A percentile compares a stretch with the other conserved stretches of the same genome.
phyloP scores from a whole-genome alignment of 2,888 invertebrate genomes.

The Arctia plantaginis region DNA sequence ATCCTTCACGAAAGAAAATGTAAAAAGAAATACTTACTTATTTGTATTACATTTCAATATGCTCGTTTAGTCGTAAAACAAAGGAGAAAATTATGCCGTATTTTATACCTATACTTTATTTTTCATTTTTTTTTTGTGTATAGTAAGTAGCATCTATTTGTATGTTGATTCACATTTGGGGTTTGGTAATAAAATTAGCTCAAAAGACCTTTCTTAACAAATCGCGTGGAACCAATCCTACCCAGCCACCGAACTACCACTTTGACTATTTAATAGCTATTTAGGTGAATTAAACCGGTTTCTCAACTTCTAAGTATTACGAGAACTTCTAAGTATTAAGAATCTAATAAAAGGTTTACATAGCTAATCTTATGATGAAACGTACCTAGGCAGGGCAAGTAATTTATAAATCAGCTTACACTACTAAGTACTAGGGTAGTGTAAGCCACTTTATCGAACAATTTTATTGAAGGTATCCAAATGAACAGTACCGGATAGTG shows the following conservation, averaged over 20 bases:
- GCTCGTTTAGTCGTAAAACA: conserved; percentile 38
- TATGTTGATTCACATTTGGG: background rate
- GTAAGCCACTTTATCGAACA: background rate
- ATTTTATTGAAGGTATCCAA: background rate
- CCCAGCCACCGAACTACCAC: background rate
- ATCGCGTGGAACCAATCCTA: background rate
- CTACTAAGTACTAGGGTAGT: background rate
- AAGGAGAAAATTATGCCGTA: conserved; percentile 26
- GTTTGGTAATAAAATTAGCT: background rate
- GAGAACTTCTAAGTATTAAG: no score
- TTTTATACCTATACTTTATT: background rate
- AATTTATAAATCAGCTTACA: no score
- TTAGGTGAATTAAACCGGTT: background rate
- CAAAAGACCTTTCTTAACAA: background rate
- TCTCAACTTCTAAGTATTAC: no score
- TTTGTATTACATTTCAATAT: conserved; percentile 59
- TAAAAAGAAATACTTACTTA: conserved; percentile 66
- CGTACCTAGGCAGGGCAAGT: background rate
- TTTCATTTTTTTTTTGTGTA: background rate
- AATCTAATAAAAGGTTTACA: background rate
- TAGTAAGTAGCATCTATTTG: background rate
- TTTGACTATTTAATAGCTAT: background rate
- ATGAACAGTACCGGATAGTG: background rate
- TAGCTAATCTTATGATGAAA: background rate
- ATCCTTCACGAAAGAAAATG: conserved; percentile 61